Conservation (phyloP, 1,140 invertebrate species). For the Caenorhabditis briggsae region DNA sequence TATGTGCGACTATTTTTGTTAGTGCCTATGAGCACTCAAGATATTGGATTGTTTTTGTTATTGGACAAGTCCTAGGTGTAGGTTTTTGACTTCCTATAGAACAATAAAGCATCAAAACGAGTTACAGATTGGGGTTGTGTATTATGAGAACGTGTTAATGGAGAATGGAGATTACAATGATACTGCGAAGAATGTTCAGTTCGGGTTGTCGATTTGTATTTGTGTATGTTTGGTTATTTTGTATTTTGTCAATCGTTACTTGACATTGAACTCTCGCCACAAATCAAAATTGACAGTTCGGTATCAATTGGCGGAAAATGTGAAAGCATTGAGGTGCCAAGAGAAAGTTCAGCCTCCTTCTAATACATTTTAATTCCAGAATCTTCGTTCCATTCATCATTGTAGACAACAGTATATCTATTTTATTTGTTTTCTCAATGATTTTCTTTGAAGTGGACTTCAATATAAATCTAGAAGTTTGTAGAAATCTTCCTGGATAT, state of each 20-base stretch:
- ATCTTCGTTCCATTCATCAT: conserved; percentile 43
- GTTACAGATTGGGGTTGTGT: conserved; percentile 50
- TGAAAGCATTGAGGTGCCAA: conserved; percentile 44
- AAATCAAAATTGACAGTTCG: conserved; percentile 16
- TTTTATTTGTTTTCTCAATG: conserved; percentile 38
- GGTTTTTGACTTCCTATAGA: conserved; percentile 21
- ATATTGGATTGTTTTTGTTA: conserved; percentile 11
- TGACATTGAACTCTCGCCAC: conserved; percentile 29
- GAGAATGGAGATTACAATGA: conserved; percentile 1
- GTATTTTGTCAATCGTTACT: conserved; percentile 46
- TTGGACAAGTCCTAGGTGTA: conserved; percentile 8
- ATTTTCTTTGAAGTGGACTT: conserved; percentile 41
- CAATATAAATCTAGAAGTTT: conserved; percentile 23
- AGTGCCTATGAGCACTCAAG: conserved; percentile 50
- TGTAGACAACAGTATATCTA: conserved; percentile 34
- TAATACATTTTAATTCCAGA: conserved; percentile 12
- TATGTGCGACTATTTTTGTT: conserved; percentile 53
- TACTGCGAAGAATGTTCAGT: conserved; percentile 37
- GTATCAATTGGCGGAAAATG: conserved; percentile 54
- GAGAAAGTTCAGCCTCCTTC: not conserved
- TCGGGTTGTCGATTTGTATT: conserved; percentile 22
- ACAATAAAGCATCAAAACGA: not conserved
- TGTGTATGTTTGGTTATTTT: conserved; percentile 32
- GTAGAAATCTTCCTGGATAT: conserved; percentile 30
- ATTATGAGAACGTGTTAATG: conserved; percentile 2